These are phyloP conservation scores for Plagiodera versicolora DNA, from an alignment of 2,888 invertebrate species.

Conservation along the genomic window DNA sequence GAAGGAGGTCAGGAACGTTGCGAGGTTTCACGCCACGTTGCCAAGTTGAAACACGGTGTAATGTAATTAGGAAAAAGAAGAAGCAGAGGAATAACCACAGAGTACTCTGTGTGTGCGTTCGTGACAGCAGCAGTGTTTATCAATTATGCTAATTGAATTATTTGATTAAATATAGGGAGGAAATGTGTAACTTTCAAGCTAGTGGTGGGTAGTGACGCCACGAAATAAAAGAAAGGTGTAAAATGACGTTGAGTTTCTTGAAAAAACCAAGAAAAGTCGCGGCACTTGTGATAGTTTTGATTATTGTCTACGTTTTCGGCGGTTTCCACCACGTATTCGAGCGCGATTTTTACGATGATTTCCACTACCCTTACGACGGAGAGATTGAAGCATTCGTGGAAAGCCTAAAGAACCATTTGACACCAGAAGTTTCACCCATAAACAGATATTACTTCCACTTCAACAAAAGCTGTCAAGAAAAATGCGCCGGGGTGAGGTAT, in stretches of 20 bases:
- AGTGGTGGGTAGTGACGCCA: conserved; percentile 1
- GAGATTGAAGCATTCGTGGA: conserved; percentile 66
- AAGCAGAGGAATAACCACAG: too few species aligned
- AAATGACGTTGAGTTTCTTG: background rate
- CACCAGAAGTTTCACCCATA: conserved; percentile 64
- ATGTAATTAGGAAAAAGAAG: too few species aligned
- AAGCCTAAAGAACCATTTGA: conserved; percentile 62
- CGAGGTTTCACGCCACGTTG: too few species aligned
- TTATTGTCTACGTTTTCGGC: conserved; percentile 60
- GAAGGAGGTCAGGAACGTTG: too few species aligned
- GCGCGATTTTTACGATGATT: conserved; percentile 67
- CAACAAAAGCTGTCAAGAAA: conserved; percentile 59
- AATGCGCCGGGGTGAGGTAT: conserved; percentile 56
- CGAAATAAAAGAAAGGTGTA: background rate
- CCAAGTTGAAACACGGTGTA: too few species aligned
- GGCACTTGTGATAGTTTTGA: background rate
- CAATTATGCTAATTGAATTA: background rate
- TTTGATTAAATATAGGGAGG: background rate
- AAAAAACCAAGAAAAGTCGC: background rate
- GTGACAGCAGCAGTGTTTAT: too few species aligned
- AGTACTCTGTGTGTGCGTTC: too few species aligned
- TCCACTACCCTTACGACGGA: conserved; percentile 77
- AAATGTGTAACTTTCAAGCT: background rate
- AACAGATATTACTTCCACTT: conserved; percentile 71
- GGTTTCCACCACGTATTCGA: conserved; percentile 73